Evolutionary conservation across 1,140 invertebrate species (phyloP), one percentile per base, ranked within the genome.

Genomic region (Melitaea cinxia): DNA sequence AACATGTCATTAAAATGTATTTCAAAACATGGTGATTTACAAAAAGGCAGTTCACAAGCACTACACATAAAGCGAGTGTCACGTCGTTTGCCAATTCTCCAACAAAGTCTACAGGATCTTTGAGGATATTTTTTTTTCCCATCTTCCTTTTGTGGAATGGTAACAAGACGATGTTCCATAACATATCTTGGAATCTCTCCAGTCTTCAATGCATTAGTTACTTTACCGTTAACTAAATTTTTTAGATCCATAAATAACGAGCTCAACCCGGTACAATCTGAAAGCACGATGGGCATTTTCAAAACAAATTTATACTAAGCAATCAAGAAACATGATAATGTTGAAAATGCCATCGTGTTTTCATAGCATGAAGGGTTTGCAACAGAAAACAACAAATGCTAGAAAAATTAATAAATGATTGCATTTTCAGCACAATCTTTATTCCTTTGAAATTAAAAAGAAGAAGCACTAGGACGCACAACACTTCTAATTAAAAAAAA

Each of bases 291-390:
- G 80, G 88, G 79, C 88, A 88, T 91, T 91, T 88, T 91, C 85
- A 85, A 67, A 81, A 78, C 75, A 66, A 69, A 75, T 77, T 57
- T 68, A 21, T 74, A 37, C 63, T 72, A 70, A 30, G 53, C 49
- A 65, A 72, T 64, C 54, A 66, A 64, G 75, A 72, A 61, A 78
- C 63, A 71, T 62, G 54, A 77, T 72, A 76, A 86, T 91, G 88
- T 91, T 91, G 88, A 91, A 91, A 91, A 91, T 91, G 88, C 88
- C 87, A 91, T 89, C 88, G 87, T 91, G 88, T 88, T 91, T 91
- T 88, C 88, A 84, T 74, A 76, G 65, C 68, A 72, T 65, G 72
- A 80, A 75, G 74, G 73, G 58, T 70, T 83, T 84, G 80, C 78
- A 84, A 90, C 82, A 80, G 69, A 87, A 90, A 88, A 83, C 76